Evolutionary conservation across 2,113 vertebrate genomes (phyloP), one percentile per base, ranked within the genome.

Genomic region (Piaya cayana): DNA sequence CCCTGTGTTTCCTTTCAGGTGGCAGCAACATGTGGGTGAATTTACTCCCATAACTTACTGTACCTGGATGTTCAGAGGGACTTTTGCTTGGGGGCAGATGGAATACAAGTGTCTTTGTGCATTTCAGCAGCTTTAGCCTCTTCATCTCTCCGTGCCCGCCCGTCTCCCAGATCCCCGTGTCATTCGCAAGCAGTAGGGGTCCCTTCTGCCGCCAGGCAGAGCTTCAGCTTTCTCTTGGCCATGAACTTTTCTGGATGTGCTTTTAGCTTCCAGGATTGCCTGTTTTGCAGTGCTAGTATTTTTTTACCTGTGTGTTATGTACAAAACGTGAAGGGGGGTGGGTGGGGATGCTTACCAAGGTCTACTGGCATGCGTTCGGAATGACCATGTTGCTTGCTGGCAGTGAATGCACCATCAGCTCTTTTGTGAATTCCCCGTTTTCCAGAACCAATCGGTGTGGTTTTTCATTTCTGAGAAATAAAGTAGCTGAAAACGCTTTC

Each of bases 301-400:
- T 55, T 55, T 55, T 82, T 29, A 34, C 39, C 67, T 85, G 91
- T 89, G 89, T 95, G 88, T 96, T 72, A 26, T 89, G 94, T 95
- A 29, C 77, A 69, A 58, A 63, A 76, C 2, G 56, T 49, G 77
- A 52, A 34, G 58, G 52, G 34, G 47, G 43, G 22, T n/a, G 60
- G 10, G 50, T 2, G 53, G 77, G 68, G 12, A 6, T 12, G 2
- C 74, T 77, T 72, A 29, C 50, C 3, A 62, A 74, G 68, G 63
- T 88, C 71, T 86, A 58, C 36, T 9, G 69, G 95, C 91, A 91
- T 87, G 91, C 49, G 3, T 86, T 94, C 71, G 86, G 80, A n/a
- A 47, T 11, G 86, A 76, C 80, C 36, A 2, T 29, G 9, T 91
- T 63, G 84, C 91, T 95, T 75, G 81, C 91, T 93, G 87, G 65